Base-by-base conservation (phyloP, 1,140 invertebrate genomes). In the Drosophila ficusphila region DNA sequence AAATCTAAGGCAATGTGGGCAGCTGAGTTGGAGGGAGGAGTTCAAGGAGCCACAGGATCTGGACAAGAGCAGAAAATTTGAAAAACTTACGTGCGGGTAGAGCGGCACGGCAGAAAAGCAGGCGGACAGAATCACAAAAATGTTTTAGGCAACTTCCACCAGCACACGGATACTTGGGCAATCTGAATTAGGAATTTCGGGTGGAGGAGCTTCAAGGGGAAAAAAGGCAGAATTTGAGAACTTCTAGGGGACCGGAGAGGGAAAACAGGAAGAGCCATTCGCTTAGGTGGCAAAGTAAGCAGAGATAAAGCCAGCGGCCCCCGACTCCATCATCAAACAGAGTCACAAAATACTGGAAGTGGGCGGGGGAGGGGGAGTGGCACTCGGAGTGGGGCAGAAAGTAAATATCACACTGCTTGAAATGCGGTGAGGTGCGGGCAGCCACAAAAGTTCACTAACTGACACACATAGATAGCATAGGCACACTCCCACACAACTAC, bases 91-190 rank as follows among this genome's bases (percentile, higher is more conserved):
- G 25, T 68, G 27, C 46, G 44, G 38, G 51, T 18, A n/a, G 29
- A 7, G 9, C 3, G 48, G 29, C n/a, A 29, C 2, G 21, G n/a
- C n/a, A 23, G 16, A 48, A 33, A 21, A 27, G 18, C n/a, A 12
- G 52, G 9, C 38, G 18, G 33, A 42, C 42, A 70, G 56, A 65
- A 69, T 47, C 65, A 69, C 64, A 39, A 56, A 69, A 82, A 73
- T 81, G 72, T 77, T 81, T 82, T 82, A 64, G 74, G 56, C 68
- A 77, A 73, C 78, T 81, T 76, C 12, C 53, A 39, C n/a, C n/a
- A n/a, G n/a, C n/a, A 25, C 51, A 29, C 65, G 49, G 64, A 31
- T 58, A 67, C 77, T 71, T 39, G 23, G 49, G 16, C 58, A 76
- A 69, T 69, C 42, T 68, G 48, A 68, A 68, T 29, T 60, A 69